phyloP scores from a whole-genome alignment of 2,888 invertebrate genomes.

The Leptinotarsa tumamoca region DNA sequence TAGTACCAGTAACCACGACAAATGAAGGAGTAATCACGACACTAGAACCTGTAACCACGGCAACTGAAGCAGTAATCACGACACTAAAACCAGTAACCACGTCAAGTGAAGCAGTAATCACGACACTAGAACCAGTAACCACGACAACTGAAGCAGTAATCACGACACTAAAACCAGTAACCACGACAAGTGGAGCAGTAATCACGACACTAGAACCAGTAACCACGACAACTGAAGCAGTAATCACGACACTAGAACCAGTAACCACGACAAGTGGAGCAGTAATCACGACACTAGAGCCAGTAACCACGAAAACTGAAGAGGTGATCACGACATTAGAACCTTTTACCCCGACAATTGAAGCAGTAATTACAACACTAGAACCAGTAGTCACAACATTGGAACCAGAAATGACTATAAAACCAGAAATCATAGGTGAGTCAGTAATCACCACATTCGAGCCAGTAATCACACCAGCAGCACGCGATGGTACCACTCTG shows the following conservation, averaged over 20 bases:
- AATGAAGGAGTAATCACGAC: background rate
- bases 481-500: conserved; percentile 7
- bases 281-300: conserved; percentile 18
- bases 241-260: conserved; percentile 27
- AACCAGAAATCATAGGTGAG: conserved; percentile 16
- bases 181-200: background rate
- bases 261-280: background rate
- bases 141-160: background rate
- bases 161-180: conserved; percentile 20
- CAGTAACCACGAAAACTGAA: too few relatives aligned
- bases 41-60: background rate
- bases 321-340: conserved; percentile 12
- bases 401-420: too few relatives aligned
- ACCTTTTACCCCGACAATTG: conserved; percentile 9
- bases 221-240: background rate
- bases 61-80: background rate
- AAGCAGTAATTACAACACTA: background rate
- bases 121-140: background rate
- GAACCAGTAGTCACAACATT: conserved; percentile 30
- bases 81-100: background rate
- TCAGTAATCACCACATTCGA: conserved; percentile 26
- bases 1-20: background rate
- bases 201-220: conserved; percentile 30
- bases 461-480: too few relatives aligned
- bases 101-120: background rate